A percentile compares a stretch with the other conserved stretches of the same genome.
Evolutionary conservation across 2,888 invertebrate species (phyloP).

Genomic region (Drosophila colorata): DNA sequence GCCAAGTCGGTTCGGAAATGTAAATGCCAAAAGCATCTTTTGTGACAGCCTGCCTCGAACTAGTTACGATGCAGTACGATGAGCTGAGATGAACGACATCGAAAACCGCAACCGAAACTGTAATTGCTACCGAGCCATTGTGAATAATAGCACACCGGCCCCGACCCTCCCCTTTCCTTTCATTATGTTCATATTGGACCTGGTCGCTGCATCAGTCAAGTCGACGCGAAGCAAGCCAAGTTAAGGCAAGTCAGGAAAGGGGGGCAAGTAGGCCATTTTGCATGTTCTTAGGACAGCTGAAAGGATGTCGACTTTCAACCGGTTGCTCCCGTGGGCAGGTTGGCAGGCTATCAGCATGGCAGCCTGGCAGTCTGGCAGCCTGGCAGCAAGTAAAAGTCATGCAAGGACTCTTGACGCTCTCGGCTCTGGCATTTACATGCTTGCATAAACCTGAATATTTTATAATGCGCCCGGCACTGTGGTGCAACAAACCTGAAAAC

Average conservation of each 20-base stretch:
- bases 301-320: slow-evolving; percentile 56
- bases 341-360: no score
- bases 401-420: slow-evolving; percentile 47
- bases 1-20: slow-evolving; percentile 29
- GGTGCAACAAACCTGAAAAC: slow-evolving; percentile 26
- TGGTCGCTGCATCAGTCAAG: slow-evolving; percentile 47
- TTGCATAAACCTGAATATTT: slow-evolving; percentile 79
- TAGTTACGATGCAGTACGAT: slow-evolving; percentile 21
- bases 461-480: slow-evolving; percentile 39
- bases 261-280: slow-evolving; percentile 75
- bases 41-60: slow-evolving; percentile 56
- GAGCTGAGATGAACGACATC: slow-evolving; percentile 24
- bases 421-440: slow-evolving; percentile 74
- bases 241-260: slow-evolving; percentile 46
- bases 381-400: slow-evolving; percentile 61
- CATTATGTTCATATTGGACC: slow-evolving; percentile 45
- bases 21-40: slow-evolving; percentile 45
- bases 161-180: not conserved
- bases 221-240: slow-evolving; percentile 52
- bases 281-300: slow-evolving; percentile 37
- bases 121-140: slow-evolving; percentile 25
- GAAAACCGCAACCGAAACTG: slow-evolving; percentile 11
- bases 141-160: not conserved
- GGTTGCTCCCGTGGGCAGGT: slow-evolving; percentile 65
- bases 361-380: slow-evolving; percentile 6